phyloP scores from a whole-genome alignment of 2,888 invertebrate species.

The Nymphalis c-album region DNA sequence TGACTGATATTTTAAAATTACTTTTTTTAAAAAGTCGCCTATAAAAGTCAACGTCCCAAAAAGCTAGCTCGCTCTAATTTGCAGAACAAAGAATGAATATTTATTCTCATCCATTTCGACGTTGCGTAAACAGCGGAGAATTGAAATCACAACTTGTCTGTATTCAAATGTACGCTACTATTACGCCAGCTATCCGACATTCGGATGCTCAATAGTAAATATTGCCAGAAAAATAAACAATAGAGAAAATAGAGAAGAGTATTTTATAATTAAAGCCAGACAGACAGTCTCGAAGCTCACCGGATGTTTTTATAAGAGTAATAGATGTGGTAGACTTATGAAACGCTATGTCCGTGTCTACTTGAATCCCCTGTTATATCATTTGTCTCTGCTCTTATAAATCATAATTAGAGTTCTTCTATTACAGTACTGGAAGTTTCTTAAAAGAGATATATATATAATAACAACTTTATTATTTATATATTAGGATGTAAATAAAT shows the following conservation, averaged over 20 bases:
- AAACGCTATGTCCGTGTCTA: neutral
- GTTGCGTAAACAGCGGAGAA: constrained; percentile 18
- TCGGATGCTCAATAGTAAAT: constrained; percentile 14
- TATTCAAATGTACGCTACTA: constrained; percentile 14
- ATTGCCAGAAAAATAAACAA: constrained; percentile 8
- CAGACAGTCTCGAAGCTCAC: neutral
- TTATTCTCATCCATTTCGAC: constrained; percentile 13
- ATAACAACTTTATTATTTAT: too few relatives aligned
- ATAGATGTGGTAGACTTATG: neutral
- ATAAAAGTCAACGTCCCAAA: constrained; percentile 16
- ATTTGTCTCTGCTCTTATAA: neutral
- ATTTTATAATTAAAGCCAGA: constrained; percentile 1
- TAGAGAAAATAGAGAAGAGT: neutral
- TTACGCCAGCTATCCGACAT: constrained; percentile 10
- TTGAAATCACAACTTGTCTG: constrained; percentile 21
- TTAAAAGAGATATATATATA: too few relatives aligned
- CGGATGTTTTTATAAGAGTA: constrained; percentile 1
- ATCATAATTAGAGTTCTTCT: neutral
- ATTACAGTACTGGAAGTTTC: too few relatives aligned
- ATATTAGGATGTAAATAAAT: too few relatives aligned
- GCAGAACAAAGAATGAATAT: constrained; percentile 11
- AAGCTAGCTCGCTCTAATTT: constrained; percentile 15
- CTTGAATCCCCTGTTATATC: neutral
- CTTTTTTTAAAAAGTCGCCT: neutral
- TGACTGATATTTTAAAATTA: neutral